phyloP scores from a whole-genome alignment of 2,113 vertebrate genomes.

The Grantiella picta region DNA sequence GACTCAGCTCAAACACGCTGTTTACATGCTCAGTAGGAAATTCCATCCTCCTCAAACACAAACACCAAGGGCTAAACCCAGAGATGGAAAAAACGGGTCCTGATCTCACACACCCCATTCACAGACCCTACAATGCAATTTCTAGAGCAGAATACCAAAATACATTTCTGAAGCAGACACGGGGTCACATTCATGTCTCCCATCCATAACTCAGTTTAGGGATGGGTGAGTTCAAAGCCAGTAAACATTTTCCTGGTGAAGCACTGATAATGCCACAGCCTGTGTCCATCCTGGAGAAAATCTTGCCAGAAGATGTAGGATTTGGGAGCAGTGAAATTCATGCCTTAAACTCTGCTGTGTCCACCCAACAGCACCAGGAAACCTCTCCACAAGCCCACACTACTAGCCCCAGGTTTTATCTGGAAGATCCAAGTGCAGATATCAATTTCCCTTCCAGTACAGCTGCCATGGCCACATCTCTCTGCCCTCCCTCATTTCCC shows the following conservation, averaged over 20 bases:
- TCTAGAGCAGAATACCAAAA: background rate
- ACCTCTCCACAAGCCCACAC: background rate
- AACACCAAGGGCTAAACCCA: background rate
- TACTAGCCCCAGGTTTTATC: background rate
- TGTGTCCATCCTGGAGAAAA: background rate
- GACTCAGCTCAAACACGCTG: background rate
- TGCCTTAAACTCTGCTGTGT: background rate
- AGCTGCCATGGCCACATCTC: background rate
- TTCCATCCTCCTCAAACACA: background rate
- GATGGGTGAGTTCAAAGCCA: background rate
- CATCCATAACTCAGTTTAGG: background rate
- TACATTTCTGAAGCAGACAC: background rate
- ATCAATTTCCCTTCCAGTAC: background rate
- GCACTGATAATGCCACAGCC: background rate
- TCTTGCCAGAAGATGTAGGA: background rate
- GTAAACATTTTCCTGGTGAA: background rate
- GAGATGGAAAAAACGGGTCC: background rate
- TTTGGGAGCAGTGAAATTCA: background rate
- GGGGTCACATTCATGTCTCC: background rate
- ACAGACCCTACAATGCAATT: background rate
- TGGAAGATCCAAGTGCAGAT: background rate
- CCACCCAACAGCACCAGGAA: background rate
- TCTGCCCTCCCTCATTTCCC: background rate
- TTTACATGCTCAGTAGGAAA: background rate
- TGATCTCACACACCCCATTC: background rate